phyloP scores from a whole-genome alignment of 2,797 vertebrate species.

The Acanthiza pusilla region DNA sequence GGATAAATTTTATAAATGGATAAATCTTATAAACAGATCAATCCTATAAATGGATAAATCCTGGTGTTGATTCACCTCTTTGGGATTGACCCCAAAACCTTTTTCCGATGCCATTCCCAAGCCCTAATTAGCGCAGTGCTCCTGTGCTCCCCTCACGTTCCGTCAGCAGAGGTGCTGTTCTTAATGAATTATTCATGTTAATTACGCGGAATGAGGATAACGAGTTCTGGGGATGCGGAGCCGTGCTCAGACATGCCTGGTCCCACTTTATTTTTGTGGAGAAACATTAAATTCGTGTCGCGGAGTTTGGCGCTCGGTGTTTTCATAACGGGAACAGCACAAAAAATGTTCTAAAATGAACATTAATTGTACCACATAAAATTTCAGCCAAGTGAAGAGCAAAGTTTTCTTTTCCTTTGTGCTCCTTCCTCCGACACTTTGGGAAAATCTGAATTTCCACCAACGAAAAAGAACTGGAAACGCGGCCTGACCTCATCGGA shows the following conservation, averaged over 20 bases:
- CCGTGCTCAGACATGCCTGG: not conserved
- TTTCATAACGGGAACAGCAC: not conserved
- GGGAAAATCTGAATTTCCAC: not conserved
- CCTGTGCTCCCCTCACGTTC: not conserved
- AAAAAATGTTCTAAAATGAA: not conserved
- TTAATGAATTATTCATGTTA: conserved; percentile 38
- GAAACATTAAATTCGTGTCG: not conserved
- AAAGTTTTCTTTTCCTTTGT: not conserved
- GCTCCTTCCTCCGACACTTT: not conserved
- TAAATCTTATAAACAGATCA: too few relatives aligned
- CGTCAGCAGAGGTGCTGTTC: conserved; percentile 17
- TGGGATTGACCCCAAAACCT: conserved; percentile 47
- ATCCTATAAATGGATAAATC: too few relatives aligned
- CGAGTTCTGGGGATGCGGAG: not conserved
- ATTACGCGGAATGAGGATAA: conserved; percentile 22
- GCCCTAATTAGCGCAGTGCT: conserved; percentile 50
- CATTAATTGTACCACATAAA: not conserved
- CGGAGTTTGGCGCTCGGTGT: not conserved
- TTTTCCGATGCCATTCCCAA: conserved; percentile 56
- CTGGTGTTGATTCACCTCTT: not conserved
- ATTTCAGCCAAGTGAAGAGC: not conserved
- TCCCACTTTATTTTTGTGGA: not conserved
- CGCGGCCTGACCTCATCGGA: not conserved
- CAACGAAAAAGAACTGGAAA: not conserved
- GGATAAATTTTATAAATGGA: too few relatives aligned